phyloP scores from a whole-genome alignment of 2,113 vertebrate genomes.

The Gnathochromis pfefferi region DNA sequence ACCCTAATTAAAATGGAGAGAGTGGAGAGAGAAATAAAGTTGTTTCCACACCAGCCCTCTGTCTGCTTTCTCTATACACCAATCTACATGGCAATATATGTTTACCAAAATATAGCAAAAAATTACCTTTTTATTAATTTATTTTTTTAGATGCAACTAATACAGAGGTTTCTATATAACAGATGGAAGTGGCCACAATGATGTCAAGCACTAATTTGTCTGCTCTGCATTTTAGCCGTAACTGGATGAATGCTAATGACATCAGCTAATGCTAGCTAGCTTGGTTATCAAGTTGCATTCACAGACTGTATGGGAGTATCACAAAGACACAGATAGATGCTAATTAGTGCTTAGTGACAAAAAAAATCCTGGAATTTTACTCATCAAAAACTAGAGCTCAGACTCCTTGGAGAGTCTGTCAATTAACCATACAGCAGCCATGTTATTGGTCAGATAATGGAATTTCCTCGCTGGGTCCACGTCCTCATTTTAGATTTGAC shows the following conservation, averaged over 20 bases:
- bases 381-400: background rate
- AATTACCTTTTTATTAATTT: rapidly evolving
- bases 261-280: background rate
- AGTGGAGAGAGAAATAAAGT: constrained; percentile 4
- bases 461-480: background rate
- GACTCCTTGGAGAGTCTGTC: background rate
- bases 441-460: background rate
- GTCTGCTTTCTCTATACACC: background rate
- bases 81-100: background rate
- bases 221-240: background rate
- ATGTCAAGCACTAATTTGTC: background rate
- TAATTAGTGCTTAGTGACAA: background rate
- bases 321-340: background rate
- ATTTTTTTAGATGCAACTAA: background rate
- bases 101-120: background rate
- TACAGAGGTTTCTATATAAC: background rate
- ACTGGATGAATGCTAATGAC: background rate
- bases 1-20: constrained; percentile 58
- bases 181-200: background rate
- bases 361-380: background rate
- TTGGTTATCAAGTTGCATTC: background rate
- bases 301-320: background rate
- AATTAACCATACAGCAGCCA: background rate
- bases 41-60: background rate
- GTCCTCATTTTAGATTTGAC: background rate